Conservation (phyloP, 2,113 vertebrate species). For the Bambusicola thoracicus region DNA sequence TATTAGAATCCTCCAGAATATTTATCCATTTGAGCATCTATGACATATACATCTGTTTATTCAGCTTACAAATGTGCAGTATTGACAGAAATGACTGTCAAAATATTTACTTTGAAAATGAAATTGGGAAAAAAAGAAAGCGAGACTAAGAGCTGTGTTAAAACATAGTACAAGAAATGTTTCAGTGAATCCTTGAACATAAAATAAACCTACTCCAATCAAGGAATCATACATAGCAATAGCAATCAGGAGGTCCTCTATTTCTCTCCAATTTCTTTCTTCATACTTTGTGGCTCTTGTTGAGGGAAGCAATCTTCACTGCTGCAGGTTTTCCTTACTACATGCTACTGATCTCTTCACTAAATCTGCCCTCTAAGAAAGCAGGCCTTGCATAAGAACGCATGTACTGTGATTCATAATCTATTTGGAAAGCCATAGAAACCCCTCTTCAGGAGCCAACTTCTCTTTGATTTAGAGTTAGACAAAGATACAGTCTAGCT, state of each 20-base stretch:
- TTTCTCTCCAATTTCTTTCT: neutral
- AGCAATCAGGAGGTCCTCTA: neutral
- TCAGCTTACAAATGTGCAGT: slow-evolving; percentile 2
- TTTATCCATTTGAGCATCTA: neutral
- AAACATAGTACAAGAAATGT: neutral
- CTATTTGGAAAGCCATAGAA: neutral
- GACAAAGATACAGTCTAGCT: neutral
- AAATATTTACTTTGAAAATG: slow-evolving; percentile 12
- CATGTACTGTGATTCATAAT: neutral
- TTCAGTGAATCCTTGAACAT: neutral
- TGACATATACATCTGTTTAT: neutral
- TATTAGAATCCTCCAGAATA: neutral
- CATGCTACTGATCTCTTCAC: neutral
- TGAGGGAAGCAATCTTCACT: neutral
- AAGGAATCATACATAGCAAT: neutral
- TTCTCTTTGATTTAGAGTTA: neutral
- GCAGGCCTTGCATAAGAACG: neutral
- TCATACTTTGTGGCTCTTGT: neutral
- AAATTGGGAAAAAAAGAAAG: neutral
- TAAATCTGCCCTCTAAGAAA: neutral
- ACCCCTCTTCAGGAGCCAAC: neutral
- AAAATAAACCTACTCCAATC: neutral
- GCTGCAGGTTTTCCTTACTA: neutral
- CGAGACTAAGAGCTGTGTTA: neutral
- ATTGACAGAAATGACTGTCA: slow-evolving; percentile 12